Base-by-base conservation (phyloP, 2,797 vertebrate species). In the Tauraco hartlaubi region DNA sequence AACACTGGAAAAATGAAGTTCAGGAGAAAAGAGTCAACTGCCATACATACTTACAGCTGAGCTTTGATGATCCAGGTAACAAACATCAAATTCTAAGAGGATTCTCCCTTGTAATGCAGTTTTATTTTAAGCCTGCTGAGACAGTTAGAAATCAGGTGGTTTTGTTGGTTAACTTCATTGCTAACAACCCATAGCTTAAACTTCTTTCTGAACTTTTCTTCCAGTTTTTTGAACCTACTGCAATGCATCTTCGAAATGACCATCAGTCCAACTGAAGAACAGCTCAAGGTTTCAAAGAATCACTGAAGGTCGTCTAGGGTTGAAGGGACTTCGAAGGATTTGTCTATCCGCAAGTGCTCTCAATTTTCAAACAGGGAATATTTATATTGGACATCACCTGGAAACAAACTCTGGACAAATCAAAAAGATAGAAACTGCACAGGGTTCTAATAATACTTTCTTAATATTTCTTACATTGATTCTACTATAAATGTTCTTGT, bases 171-270 rank as follows among this genome's bases (percentile, higher is more conserved):
- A 82, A 55, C 15, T 72, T 58, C 9, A 5, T 43, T 80, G 41
- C 58, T 54, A 83, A 48, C 68, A 92, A 39, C 12, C 9, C 12
- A 31, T 28, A 56, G 29, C 41, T 81, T 63, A 58, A 92, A 83
- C 29, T 75, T 90, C 39, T 58, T 52, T 94, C 56, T 55, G 9
- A 81, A 87, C 55, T 88, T 94, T 54, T 49, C 26, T 97, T 96
- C 11, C 76, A 97, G 97, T 97, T 97, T 86, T 97, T 97, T 90
- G 96, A 97, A 86, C 96, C 97, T 61, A 97, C 92, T 20, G 95
- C 97, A 88, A 95, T 97, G 95, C 96, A 90, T 75, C 96, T 97
- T 86, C 96, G 67, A 68, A 94, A 95, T 41, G 88, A 95, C 23
- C 64, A 75, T 67, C 95, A 95, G 87, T 20, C 78, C 76, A 92